Base-by-base conservation (phyloP, 2,888 invertebrate species). In the Alsophila aescularia region DNA sequence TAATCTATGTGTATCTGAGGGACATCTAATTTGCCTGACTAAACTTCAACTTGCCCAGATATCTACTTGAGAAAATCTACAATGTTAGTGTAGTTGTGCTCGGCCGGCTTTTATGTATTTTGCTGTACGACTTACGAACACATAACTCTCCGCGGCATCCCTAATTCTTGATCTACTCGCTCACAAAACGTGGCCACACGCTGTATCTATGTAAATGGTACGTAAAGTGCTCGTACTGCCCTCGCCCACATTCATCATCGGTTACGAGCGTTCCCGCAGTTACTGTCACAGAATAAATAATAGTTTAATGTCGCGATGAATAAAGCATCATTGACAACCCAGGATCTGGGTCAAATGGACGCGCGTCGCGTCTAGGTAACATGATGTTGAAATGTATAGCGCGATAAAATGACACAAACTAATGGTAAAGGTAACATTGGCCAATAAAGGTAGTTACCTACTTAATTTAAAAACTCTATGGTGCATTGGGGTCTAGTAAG, bases 291-390 rank as follows among this genome's bases (percentile, higher is more conserved):
- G n/a, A n/a, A n/a, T n/a, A n/a, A n/a, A n/a, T n/a, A n/a, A n/a
- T n/a, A n/a, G n/a, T n/a, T n/a, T n/a, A n/a, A n/a, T n/a, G n/a
- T 63, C 65, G 52, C 54, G 48, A 51, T 64, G 64, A 65, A 69
- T 70, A 64, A 68, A 68, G 68, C 67, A 73, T 68, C 64, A 69
- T 67, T 65, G 64, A 57, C 61, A 61, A 66, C 35, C n/a, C 34
- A 35, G 41, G 50, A 75, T 72, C 49, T 73, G 64, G 77, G 74
- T 72, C 75, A 72, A 64, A 48, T 60, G 62, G 58, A 60, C 42
- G 42, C 51, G 42, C 37, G 45, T 34, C 51, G 42, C 41, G 42
- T n/a, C 36, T 31, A 15, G 39, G 7, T 51, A 58, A 51, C 43
- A 52, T 49, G 52, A 49, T 50, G 50, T 13, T 42, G 44, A 43